These are phyloP conservation scores for Smutsia gigantea DNA, from an alignment of 2,797 vertebrate genomes.

Conservation along the genomic window DNA sequence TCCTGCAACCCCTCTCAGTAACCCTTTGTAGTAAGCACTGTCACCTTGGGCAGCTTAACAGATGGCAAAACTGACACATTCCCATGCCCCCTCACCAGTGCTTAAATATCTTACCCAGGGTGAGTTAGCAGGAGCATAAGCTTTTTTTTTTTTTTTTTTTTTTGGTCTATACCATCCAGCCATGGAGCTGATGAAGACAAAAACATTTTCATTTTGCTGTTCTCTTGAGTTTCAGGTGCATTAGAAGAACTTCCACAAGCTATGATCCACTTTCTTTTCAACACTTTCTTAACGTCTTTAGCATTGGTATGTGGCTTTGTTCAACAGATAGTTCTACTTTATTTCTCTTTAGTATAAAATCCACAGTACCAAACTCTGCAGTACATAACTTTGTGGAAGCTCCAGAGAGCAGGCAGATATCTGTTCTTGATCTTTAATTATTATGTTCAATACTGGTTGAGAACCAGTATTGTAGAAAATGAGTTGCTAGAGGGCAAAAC, in stretches of 20 bases:
- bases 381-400: neutral
- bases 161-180: neutral
- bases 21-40: neutral
- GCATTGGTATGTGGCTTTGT: neutral
- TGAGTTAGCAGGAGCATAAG: neutral
- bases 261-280: neutral
- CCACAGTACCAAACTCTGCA: neutral
- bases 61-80: neutral
- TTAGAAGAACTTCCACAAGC: neutral
- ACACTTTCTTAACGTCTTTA: neutral
- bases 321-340: neutral
- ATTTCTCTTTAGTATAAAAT: conserved; percentile 25
- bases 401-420: neutral
- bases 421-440: conserved; percentile 77
- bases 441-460: conserved; percentile 62
- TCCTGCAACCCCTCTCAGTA: neutral
- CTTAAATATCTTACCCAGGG: neutral
- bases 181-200: neutral
- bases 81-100: neutral
- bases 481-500: neutral
- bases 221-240: neutral
- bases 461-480: conserved; percentile 69
- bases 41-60: neutral
- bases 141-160: neutral
- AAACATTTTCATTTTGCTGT: neutral